Evolutionary conservation across 2,113 vertebrate species (phyloP).

Genomic region (Siphamia tubifer): DNA sequence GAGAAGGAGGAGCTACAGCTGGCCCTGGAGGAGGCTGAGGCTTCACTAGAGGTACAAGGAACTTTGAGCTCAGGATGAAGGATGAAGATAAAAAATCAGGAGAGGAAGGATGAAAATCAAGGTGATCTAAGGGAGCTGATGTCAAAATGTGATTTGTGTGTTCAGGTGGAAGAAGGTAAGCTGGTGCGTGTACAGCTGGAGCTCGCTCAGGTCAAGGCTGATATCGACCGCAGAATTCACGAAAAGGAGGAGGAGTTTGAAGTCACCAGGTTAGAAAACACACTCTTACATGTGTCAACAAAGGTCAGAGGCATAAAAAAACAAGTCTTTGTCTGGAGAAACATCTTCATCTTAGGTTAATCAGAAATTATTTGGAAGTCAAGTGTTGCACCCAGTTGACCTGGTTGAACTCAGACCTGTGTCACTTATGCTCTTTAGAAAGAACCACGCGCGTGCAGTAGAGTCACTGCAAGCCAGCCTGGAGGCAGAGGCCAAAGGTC

Average conservation of each 20-base stretch:
- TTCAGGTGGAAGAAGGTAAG: constrained; percentile 75
- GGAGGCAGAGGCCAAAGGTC: constrained; percentile 76
- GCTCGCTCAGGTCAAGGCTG: constrained; percentile 77
- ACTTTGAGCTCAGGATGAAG: no score
- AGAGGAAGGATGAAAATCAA: no score
- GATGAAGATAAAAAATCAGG: no score
- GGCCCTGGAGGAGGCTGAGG: constrained; percentile 80
- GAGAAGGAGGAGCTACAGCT: constrained; percentile 82
- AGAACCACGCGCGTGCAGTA: constrained; percentile 76
- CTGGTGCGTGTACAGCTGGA: constrained; percentile 73
- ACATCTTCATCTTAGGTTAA: no score
- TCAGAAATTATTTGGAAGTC: no score
- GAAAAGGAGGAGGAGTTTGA: constrained; percentile 80
- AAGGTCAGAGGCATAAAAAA: no score
- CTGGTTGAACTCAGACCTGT: no score
- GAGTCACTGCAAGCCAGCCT: constrained; percentile 83
- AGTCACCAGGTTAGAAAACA: constrained; percentile 63
- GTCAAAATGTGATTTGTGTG: constrained; percentile 5
- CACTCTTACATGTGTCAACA: no score
- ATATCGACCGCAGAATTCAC: constrained; percentile 69
- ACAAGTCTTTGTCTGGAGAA: no score
- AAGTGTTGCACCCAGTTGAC: no score
- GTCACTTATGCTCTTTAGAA: constrained; percentile 53
- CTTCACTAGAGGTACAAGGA: constrained; percentile 73
- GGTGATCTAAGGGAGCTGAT: no score